Evolutionary conservation across 2,888 invertebrate genomes (phyloP).

Genomic region (Cheiracanthium punctorium): DNA sequence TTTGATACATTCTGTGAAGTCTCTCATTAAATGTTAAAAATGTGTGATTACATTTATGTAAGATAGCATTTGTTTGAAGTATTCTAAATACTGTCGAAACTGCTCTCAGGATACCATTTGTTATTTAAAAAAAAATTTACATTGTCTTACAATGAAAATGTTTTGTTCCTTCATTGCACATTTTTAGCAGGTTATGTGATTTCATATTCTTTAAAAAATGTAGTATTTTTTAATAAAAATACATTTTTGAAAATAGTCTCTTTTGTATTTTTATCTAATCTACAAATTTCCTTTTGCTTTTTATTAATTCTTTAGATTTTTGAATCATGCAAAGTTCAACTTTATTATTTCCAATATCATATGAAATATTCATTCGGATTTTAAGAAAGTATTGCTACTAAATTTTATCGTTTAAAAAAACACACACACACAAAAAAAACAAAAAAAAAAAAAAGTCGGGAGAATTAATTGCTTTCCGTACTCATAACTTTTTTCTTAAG

Average conservation of each 20-base stretch:
- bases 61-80: not conserved
- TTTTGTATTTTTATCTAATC: not conserved
- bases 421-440: no score
- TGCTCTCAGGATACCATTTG: not conserved
- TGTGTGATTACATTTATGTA: not conserved
- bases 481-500: no score
- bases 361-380: no score
- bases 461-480: no score
- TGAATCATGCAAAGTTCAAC: no score
- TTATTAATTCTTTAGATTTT: no score
- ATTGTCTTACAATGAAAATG: slow-evolving; percentile 9
- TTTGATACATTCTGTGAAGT: not conserved
- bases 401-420: no score
- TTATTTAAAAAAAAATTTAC: not conserved
- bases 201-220: not conserved
- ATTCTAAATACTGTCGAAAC: not conserved
- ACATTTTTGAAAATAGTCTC: not conserved
- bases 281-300: no score
- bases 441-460: no score
- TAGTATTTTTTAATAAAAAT: slow-evolving; percentile 9
- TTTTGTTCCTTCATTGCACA: not conserved
- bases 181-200: not conserved
- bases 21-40: not conserved
- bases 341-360: no score
- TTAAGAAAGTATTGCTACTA: no score